Percentiles rank a stretch among this genome's conserved stretches.
Conservation (phyloP, 2,113 vertebrate species). For the Pyxicephalus adspersus region DNA sequence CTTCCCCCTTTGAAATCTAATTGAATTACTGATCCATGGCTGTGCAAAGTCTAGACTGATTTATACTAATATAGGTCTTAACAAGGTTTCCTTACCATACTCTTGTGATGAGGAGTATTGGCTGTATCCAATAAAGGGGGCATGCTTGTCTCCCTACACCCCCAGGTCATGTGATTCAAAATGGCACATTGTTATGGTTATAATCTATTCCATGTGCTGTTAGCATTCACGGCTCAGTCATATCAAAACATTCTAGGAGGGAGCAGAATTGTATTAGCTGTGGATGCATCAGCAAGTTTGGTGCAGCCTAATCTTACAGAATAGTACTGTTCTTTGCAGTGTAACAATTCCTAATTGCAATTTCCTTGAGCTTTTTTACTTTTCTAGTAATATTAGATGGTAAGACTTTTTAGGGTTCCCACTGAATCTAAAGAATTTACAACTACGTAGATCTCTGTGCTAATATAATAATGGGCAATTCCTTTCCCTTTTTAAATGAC, state of each 20-base stretch:
- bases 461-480: too few relatives aligned
- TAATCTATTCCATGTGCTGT: conserved; percentile 44
- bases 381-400: conserved; percentile 38
- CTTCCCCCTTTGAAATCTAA: conserved; percentile 72
- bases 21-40: conserved; percentile 71
- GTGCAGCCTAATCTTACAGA: conserved; percentile 29
- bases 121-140: conserved; percentile 43
- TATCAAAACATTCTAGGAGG: conserved; percentile 27
- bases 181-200: conserved; percentile 16
- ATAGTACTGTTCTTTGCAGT: conserved; percentile 4
- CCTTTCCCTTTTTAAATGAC: too few relatives aligned
- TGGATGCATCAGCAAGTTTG: conserved; percentile 26
- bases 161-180: conserved; percentile 4
- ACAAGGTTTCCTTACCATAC: conserved; percentile 50
- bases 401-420: conserved; percentile 19
- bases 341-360: conserved; percentile 1
- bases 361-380: conserved; percentile 33
- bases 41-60: conserved; percentile 69
- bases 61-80: conserved; percentile 61
- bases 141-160: conserved; percentile 34
- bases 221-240: conserved; percentile 31
- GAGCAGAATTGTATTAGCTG: conserved; percentile 35
- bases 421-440: neutral
- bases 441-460: conserved; percentile 3
- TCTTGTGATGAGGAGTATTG: conserved; percentile 54